phyloP scores from a whole-genome alignment of 2,888 invertebrate species.

The Desoria tigrina region DNA sequence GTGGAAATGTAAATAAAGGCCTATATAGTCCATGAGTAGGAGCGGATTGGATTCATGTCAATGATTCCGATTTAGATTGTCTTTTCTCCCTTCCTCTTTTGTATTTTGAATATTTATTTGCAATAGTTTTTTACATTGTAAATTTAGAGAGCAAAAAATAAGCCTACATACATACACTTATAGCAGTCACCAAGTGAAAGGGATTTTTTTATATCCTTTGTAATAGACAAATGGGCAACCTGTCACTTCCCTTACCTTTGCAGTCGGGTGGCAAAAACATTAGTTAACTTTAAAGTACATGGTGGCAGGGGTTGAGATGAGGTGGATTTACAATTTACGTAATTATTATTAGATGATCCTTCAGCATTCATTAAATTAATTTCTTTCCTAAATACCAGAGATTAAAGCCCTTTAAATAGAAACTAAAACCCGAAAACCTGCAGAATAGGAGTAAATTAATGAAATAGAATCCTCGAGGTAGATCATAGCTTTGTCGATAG shows the following conservation, averaged over 20 bases:
- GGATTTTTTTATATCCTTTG: not conserved
- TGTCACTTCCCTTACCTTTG: constrained; percentile 1
- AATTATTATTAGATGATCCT: no score
- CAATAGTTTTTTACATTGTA: no score
- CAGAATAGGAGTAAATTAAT: no score
- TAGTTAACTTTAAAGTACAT: not conserved
- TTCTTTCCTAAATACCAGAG: no score
- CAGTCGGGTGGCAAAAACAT: constrained; percentile 11
- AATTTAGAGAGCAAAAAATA: no score
- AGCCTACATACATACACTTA: not conserved
- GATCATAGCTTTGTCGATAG: no score
- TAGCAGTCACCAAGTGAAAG: not conserved
- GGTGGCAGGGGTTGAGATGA: not conserved
- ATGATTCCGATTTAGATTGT: constrained; percentile 6
- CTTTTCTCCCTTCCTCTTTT: not conserved
- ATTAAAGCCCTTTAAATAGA: no score
- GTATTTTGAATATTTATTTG: not conserved
- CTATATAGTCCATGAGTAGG: no score
- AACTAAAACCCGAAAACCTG: no score
- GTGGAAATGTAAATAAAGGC: no score
- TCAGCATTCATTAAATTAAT: no score
- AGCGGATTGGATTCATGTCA: constrained; percentile 3
- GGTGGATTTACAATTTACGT: not conserved
- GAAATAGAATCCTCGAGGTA: no score
- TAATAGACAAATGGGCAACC: constrained; percentile 8